Conservation (phyloP, 1,140 invertebrate species). For the Bombyx mandarina region DNA sequence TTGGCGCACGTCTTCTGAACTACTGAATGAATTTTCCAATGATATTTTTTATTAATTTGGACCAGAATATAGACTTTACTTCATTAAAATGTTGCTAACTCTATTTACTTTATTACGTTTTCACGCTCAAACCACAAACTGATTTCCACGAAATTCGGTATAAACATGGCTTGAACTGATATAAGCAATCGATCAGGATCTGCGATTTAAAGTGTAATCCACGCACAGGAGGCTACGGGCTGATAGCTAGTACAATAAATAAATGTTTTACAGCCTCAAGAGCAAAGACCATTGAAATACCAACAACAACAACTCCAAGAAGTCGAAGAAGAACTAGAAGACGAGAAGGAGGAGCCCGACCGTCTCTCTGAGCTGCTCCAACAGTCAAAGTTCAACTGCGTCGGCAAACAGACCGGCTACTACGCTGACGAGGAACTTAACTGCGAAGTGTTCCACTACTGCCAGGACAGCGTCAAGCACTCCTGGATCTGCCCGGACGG, state of each 20-base stretch:
- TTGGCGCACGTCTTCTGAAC: too few relatives aligned
- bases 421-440: slow-evolving; percentile 91
- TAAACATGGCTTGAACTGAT: too few relatives aligned
- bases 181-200: too few relatives aligned
- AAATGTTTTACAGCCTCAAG: slow-evolving; percentile 27
- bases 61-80: too few relatives aligned
- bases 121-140: too few relatives aligned
- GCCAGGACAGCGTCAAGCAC: slow-evolving; percentile 90
- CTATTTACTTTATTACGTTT: too few relatives aligned
- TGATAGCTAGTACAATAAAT: neutral
- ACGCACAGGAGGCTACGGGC: too few relatives aligned
- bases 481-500: slow-evolving; percentile 95
- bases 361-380: slow-evolving; percentile 83
- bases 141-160: too few relatives aligned
- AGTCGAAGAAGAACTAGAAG: slow-evolving; percentile 66
- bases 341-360: slow-evolving; percentile 89
- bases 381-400: slow-evolving; percentile 88
- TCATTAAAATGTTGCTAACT: too few relatives aligned
- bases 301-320: slow-evolving; percentile 49
- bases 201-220: too few relatives aligned
- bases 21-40: too few relatives aligned
- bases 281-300: slow-evolving; percentile 41
- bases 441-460: slow-evolving; percentile 96
- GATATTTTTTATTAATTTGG: too few relatives aligned
- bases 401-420: slow-evolving; percentile 87